Evolutionary conservation across 2,113 vertebrate genomes (phyloP), one percentile per base, ranked within the genome.

Genomic region (Calidris pugnax): DNA sequence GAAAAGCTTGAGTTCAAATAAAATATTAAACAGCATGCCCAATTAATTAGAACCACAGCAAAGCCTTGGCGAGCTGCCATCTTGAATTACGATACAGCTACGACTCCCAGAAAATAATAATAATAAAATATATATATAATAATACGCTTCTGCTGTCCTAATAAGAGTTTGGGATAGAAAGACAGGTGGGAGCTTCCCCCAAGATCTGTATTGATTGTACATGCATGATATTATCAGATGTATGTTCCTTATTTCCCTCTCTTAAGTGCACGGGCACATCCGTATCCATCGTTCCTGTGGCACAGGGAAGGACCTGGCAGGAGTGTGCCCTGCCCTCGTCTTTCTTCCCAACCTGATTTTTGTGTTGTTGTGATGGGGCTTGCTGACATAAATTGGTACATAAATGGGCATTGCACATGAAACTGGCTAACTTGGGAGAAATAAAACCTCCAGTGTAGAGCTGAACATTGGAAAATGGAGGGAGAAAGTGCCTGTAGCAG

Each of bases 1-100:
- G 56, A 55, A 90, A 95, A 78, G 51, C 77, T 28, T 0, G 4
- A 93, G 53, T 85, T 96, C 75, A 87, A 90, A 90, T 72, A 50
- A 90, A 96, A 95, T 89, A 85, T 85, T 93, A 95, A 95, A 89
- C 87, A 82, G 62, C 53, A 56, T 79, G 84, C 56, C 68, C 30
- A 89, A 85, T 95, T 89, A 96, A 96, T 95, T 76, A 96, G 89
- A 95, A 91, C 77, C 84, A 76, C 81, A 91, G 87, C 66, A 91
- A 94, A 92, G 87, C 48, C 77, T 82, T 96, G 86, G 89, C 84
- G 80, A 92, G 56, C 80, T 92, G 94, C 88, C 83, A 86, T 71
- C 76, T 59, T 77, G 71, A 92, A 88, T 86, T 88, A 90, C 45
- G 83, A 80, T 37, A 71, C 37, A 68, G 78, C 77, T 86, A 79